These are phyloP conservation scores for Cirrhinus mrigala DNA, from an alignment of 2,797 vertebrate genomes.

Conservation along the genomic window DNA sequence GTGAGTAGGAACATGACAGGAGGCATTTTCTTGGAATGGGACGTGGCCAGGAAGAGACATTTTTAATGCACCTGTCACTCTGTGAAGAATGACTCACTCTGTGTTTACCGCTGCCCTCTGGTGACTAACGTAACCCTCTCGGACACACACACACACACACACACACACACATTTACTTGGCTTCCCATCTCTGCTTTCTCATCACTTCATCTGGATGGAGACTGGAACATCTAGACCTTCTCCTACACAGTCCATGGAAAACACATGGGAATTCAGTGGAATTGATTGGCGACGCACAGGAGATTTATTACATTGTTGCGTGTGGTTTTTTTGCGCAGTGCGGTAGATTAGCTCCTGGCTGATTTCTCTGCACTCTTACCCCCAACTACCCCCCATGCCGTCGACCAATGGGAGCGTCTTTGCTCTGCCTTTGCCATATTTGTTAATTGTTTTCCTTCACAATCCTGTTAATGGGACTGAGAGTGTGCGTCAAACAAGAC, in stretches of 20 bases:
- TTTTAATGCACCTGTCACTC: slow-evolving; percentile 40
- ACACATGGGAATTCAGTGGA: slow-evolving; percentile 61
- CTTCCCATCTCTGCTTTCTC: background rate
- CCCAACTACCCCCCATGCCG: slow-evolving; percentile 61
- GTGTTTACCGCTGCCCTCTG: slow-evolving; percentile 53
- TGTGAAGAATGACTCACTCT: slow-evolving; percentile 54
- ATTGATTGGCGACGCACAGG: slow-evolving; percentile 67
- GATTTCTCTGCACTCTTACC: slow-evolving; percentile 70
- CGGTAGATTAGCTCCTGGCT: slow-evolving; percentile 74
- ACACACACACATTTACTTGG: slow-evolving; percentile 18
- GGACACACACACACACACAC: slow-evolving; percentile 27
- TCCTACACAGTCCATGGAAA: slow-evolving; percentile 55
- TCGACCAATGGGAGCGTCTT: slow-evolving; percentile 26
- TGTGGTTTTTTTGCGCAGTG: slow-evolving; percentile 73
- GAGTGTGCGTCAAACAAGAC: slow-evolving; percentile 41
- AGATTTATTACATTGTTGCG: slow-evolving; percentile 67
- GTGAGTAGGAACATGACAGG: slow-evolving; percentile 33
- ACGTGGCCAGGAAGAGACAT: slow-evolving; percentile 17
- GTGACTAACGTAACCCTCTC: slow-evolving; percentile 49
- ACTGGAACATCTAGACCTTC: slow-evolving; percentile 18
- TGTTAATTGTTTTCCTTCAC: slow-evolving; percentile 69
- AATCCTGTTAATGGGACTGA: slow-evolving; percentile 30
- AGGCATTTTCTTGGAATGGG: slow-evolving; percentile 38
- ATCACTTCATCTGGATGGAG: slow-evolving; percentile 11
- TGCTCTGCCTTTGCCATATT: slow-evolving; percentile 28